phyloP scores from a whole-genome alignment of 2,888 invertebrate species.

The Camptogramma bilineatum region DNA sequence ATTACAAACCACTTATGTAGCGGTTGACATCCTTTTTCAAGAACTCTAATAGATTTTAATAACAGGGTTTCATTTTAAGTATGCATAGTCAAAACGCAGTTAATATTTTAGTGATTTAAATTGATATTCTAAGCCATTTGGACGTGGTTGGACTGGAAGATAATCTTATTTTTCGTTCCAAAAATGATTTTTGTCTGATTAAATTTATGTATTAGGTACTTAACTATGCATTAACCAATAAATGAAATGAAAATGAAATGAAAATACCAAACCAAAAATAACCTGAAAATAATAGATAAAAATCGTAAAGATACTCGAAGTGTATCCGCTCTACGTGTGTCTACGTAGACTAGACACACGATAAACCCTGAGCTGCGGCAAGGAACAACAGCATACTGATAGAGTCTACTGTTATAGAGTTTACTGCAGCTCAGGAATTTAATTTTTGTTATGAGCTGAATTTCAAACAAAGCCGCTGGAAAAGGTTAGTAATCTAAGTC shows the following conservation, averaged over 20 bases:
- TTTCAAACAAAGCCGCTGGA: conserved; percentile 22
- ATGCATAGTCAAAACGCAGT: not conserved
- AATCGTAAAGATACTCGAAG: too few species aligned
- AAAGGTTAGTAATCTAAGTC: conserved; percentile 53
- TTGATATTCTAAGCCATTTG: not conserved
- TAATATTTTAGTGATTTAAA: not conserved
- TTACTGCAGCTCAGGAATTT: not conserved
- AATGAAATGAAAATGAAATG: too few species aligned
- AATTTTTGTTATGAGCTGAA: conserved; percentile 8
- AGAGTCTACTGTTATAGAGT: too few species aligned
- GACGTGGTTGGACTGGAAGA: not conserved
- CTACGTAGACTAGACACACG: too few species aligned
- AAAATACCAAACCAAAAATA: too few species aligned
- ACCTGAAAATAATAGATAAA: too few species aligned
- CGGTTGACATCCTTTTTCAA: conserved; percentile 73
- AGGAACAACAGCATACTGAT: too few species aligned
- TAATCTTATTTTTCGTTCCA: not conserved
- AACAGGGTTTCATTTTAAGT: conserved; percentile 60
- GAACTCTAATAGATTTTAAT: conserved; percentile 72
- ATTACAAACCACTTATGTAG: conserved; percentile 73
- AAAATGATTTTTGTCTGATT: too few species aligned
- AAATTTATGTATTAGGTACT: too few species aligned
- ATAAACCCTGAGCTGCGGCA: too few species aligned
- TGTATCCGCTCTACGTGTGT: too few species aligned
- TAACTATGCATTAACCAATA: too few species aligned